Percentiles rank a stretch among this genome's conserved stretches.
phyloP scores from a whole-genome alignment of 2,797 vertebrate species.

The Garrulus glandarius region DNA sequence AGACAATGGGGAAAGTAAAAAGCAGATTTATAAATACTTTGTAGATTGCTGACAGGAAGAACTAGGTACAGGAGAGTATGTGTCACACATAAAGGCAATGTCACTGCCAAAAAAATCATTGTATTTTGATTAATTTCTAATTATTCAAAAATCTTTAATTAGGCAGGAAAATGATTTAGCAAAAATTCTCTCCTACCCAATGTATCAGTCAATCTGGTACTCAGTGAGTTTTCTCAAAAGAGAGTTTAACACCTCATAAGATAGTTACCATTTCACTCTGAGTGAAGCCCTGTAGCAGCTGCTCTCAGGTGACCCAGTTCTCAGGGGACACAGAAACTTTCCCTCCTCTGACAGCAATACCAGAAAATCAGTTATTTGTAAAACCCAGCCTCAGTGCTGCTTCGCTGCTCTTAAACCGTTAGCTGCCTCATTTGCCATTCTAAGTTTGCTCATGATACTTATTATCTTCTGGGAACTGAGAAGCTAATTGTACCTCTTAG shows the following conservation, averaged over 20 bases:
- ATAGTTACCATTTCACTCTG: neutral
- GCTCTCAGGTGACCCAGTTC: neutral
- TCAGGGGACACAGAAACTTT: neutral
- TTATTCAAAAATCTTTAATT: neutral
- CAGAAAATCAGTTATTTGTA: neutral
- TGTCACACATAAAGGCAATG: neutral
- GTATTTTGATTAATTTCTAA: neutral
- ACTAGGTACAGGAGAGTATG: neutral
- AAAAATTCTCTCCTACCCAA: neutral
- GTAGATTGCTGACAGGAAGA: neutral
- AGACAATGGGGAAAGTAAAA: conserved; percentile 29
- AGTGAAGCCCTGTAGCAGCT: neutral
- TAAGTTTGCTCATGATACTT: neutral
- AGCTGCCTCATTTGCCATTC: neutral
- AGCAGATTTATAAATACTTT: neutral
- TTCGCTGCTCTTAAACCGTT: neutral
- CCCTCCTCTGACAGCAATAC: neutral
- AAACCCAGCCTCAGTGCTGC: neutral
- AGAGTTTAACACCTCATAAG: neutral
- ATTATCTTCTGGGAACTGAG: neutral
- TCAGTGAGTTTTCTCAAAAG: neutral
- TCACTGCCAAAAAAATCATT: neutral
- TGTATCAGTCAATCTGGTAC: neutral
- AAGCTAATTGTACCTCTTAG: neutral
- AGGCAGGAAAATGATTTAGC: neutral